Evolutionary conservation across 2,888 invertebrate species (phyloP).

Genomic region (Salticus scenicus): DNA sequence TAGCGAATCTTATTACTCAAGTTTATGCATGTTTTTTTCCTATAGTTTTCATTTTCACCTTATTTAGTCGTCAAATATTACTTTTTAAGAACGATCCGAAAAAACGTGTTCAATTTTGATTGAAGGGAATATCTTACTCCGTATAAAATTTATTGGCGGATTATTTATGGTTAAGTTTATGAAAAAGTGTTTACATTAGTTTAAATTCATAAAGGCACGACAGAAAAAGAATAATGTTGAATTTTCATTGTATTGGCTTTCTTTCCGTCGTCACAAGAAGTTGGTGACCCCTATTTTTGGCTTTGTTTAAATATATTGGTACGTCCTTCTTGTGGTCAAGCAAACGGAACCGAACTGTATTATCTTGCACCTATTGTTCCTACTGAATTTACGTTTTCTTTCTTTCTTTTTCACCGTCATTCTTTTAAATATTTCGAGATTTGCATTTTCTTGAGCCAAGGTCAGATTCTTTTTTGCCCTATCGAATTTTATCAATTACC

Average conservation of each 20-base stretch:
- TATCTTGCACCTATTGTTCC: slow-evolving; percentile 22
- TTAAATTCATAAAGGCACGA: not conserved
- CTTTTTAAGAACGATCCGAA: too few relatives aligned
- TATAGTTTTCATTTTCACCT: too few relatives aligned
- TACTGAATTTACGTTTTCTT: not conserved
- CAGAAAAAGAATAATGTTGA: too few relatives aligned
- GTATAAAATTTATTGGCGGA: too few relatives aligned
- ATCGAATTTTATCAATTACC: too few relatives aligned
- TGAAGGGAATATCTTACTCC: too few relatives aligned
- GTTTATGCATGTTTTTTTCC: too few relatives aligned
- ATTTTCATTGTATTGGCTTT: slow-evolving; percentile 23
- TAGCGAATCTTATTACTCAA: too few relatives aligned
- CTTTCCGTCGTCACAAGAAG: slow-evolving; percentile 21
- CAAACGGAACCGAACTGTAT: slow-evolving; percentile 15
- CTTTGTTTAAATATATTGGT: slow-evolving; percentile 11
- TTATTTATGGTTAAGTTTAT: not conserved
- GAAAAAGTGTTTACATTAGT: not conserved
- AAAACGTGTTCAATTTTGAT: too few relatives aligned
- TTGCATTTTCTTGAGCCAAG: slow-evolving; percentile 31
- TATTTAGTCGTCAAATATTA: too few relatives aligned
- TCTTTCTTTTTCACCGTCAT: not conserved
- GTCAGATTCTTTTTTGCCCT: slow-evolving; percentile 10
- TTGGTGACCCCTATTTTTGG: slow-evolving; percentile 27
- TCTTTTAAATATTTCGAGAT: slow-evolving; percentile 8
- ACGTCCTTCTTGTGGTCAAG: slow-evolving; percentile 27